phyloP scores from a whole-genome alignment of 2,113 vertebrate species.

The Nibea coibor region DNA sequence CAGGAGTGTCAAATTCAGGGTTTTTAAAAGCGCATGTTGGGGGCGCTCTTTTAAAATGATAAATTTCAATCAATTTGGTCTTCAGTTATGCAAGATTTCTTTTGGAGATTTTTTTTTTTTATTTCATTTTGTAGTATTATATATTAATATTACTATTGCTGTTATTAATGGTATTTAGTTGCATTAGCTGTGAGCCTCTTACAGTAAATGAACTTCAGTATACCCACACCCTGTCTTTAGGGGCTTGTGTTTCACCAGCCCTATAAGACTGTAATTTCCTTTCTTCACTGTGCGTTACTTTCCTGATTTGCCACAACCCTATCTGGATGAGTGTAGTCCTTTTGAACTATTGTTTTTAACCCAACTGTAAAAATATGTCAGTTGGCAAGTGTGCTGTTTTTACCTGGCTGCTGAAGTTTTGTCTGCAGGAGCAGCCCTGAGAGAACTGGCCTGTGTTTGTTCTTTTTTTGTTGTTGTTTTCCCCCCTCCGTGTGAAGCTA shows the following conservation, averaged over 20 bases:
- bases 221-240: constrained; percentile 50
- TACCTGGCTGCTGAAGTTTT: constrained; percentile 24
- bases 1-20: constrained; percentile 75
- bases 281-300: constrained; percentile 15
- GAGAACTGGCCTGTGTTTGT: not conserved
- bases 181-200: constrained; percentile 63
- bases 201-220: constrained; percentile 63
- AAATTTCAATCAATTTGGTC: constrained; percentile 58
- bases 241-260: constrained; percentile 53
- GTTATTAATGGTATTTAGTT: constrained; percentile 64
- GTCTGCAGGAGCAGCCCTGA: constrained; percentile 38
- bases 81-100: constrained; percentile 73
- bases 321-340: constrained; percentile 22
- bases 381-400: constrained; percentile 43
- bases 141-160: constrained; percentile 61
- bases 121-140: constrained; percentile 65
- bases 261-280: constrained; percentile 22
- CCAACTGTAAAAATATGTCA: constrained; percentile 12
- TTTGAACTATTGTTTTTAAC: constrained; percentile 49
- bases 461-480: not conserved
- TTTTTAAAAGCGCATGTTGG: constrained; percentile 68
- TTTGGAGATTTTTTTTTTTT: constrained; percentile 51
- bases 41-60: constrained; percentile 62
- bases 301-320: constrained; percentile 27
- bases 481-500: not conserved